Evolutionary conservation across 2,888 invertebrate genomes (phyloP).

Genomic region (Drosophila infuscata): DNA sequence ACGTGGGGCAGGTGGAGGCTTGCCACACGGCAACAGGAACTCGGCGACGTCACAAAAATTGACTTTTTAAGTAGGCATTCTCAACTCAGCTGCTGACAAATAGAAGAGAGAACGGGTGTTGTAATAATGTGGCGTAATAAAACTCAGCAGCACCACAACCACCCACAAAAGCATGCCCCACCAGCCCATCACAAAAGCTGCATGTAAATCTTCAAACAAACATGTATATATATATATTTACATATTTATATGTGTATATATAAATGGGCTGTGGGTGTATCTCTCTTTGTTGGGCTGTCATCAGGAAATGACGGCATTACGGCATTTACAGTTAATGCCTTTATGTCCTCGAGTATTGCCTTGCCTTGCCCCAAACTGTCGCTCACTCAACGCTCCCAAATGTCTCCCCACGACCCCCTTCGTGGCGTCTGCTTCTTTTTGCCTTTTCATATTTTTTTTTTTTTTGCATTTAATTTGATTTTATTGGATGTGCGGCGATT

Average conservation of each 20-base stretch:
- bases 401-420: neutral
- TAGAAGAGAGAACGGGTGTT: conserved; percentile 7
- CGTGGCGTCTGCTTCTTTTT: conserved; percentile 25
- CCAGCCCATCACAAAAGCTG: conserved; percentile 7
- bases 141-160: conserved; percentile 21
- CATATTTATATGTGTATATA: conserved; percentile 1
- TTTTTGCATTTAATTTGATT: conserved; percentile 75
- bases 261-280: conserved; percentile 29
- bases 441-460: neutral
- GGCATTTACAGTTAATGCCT: conserved; percentile 79
- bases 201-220: conserved; percentile 20
- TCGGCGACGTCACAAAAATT: conserved; percentile 65
- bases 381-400: conserved; percentile 7
- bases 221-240: neutral
- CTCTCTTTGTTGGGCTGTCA: conserved; percentile 63
- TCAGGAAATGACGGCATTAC: conserved; percentile 78
- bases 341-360: conserved; percentile 74
- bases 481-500: conserved; percentile 57
- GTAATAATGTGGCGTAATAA: conserved; percentile 69
- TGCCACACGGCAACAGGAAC: conserved; percentile 53
- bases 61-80: conserved; percentile 72
- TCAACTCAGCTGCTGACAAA: conserved; percentile 35
- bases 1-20: conserved; percentile 3
- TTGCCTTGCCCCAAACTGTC: neutral
- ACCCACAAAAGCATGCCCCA: conserved; percentile 16